Base-by-base conservation (phyloP, 1,140 invertebrate genomes). In the Coelopa frigida region DNA sequence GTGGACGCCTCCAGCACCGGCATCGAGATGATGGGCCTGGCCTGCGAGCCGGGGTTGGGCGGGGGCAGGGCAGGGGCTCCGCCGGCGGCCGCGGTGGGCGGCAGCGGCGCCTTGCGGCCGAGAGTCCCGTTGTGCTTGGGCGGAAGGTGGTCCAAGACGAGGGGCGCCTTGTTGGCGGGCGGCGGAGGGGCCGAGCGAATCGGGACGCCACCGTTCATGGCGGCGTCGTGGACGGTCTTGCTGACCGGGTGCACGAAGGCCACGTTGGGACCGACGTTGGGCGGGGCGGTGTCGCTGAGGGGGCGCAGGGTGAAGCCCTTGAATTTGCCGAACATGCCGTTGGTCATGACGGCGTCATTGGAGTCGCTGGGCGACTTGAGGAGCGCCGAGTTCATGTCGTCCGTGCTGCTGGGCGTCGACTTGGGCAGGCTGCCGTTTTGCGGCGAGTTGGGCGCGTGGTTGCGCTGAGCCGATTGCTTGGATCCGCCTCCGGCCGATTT, bases 241-340 rank as follows among this genome's bases (percentile, higher is more conserved):
- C 63, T 56, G 1, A 58, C 56, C n/a, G 67, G 67, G 33, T 70
- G 67, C 24, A 70, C 67, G 50, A 61, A 69, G 14, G 67, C 67
- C 36, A 70, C 64, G 49, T 70, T 70, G n/a, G 67, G 58, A 0
- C 48, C 64, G 33, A 48, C 61, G 1, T 50, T 47, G 2, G 59
- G 61, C 10, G 61, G 53, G 10, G 53, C 51, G 31, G 57, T 48
- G 40, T 62, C 58, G 43, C 58, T 61, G n/a, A 87, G 71, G 0
- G 85, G 85, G 1, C 79, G 79, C 21, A 89, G 75, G 2, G 81
- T 82, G 63, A 89, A 90, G 1, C 87, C 87, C 71, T 88, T 88
- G 69, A 88, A 89, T 49, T 89, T 83, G 1, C 87, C 87, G 57
- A 89, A 86, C 55, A 90, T 78, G 47, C 79, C 77, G 52, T 73